phyloP scores from a whole-genome alignment of 2,888 invertebrate genomes.

The Drosophila tripunctata region DNA sequence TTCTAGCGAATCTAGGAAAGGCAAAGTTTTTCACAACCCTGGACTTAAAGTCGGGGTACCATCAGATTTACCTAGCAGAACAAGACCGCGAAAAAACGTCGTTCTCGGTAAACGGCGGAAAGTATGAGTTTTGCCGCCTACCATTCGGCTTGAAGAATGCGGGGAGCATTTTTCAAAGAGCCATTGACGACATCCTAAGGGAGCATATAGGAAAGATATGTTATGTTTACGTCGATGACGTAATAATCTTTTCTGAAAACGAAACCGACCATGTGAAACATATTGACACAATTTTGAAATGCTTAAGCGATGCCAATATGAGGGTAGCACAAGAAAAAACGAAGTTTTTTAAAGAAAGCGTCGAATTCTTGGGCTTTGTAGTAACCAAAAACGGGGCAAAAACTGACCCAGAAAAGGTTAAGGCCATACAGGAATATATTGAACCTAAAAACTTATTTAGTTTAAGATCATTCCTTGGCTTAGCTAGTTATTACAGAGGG shows the following conservation, averaged over 20 bases:
- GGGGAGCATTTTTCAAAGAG: not conserved
- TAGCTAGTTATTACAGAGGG: not conserved
- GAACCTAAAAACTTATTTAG: too few relatives aligned
- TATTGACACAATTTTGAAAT: too few relatives aligned
- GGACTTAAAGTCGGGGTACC: constrained; percentile 79
- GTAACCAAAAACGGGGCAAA: not conserved
- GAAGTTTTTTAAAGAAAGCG: not conserved
- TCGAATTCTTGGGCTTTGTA: not conserved
- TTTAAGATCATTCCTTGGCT: too few relatives aligned
- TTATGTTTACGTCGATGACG: too few relatives aligned
- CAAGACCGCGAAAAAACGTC: not conserved
- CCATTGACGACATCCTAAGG: not conserved
- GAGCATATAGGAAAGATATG: not conserved
- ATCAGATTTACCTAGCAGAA: constrained; percentile 2
- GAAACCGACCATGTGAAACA: too few relatives aligned
- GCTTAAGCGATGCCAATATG: too few relatives aligned
- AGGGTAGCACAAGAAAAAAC: not conserved
- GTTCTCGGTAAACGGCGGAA: not conserved
- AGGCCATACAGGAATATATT: too few relatives aligned
- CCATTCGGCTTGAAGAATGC: not conserved
- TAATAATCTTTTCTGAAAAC: too few relatives aligned
- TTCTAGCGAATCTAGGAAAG: constrained; percentile 79
- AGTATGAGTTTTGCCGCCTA: not conserved
- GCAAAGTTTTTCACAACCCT: constrained; percentile 79
- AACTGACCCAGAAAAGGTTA: not conserved